Conservation (phyloP, 2,888 invertebrate genomes). For the Mystacides longicornis region DNA sequence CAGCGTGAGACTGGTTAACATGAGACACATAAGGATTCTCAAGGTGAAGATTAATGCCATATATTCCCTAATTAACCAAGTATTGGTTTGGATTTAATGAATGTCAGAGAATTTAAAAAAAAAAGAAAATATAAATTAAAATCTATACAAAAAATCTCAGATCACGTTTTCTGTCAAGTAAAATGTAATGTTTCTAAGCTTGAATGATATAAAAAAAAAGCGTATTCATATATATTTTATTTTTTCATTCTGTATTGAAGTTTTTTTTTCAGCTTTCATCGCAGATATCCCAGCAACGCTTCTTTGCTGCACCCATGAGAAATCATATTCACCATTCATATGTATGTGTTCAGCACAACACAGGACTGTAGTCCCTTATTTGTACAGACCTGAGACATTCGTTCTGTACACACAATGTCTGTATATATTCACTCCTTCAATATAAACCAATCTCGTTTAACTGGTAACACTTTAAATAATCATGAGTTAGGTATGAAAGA, state of each 20-base stretch:
- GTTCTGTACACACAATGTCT: slow-evolving; percentile 13
- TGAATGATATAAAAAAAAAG: not conserved
- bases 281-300: slow-evolving; percentile 16
- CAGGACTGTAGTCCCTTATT: slow-evolving; percentile 15
- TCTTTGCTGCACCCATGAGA: slow-evolving; percentile 27
- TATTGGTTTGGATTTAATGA: too few species aligned
- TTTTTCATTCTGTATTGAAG: not conserved
- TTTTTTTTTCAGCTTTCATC: not conserved
- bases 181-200: not conserved
- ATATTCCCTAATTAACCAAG: too few species aligned
- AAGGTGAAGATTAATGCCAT: too few species aligned
- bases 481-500: too few species aligned
- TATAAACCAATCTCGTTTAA: slow-evolving; percentile 19
- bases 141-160: too few species aligned
- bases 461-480: slow-evolving; percentile 19
- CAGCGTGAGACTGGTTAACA: too few species aligned
- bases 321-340: slow-evolving; percentile 26
- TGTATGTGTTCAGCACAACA: slow-evolving; percentile 25
- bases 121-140: not conserved
- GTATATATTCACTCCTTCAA: slow-evolving; percentile 5
- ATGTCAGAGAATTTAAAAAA: too few species aligned
- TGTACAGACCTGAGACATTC: slow-evolving; percentile 10
- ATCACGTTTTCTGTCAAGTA: too few species aligned
- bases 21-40: too few species aligned
- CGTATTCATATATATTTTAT: too few species aligned